These are phyloP conservation scores for Bovichtus variegatus DNA, from an alignment of 2,797 vertebrate species.

Conservation along the genomic window DNA sequence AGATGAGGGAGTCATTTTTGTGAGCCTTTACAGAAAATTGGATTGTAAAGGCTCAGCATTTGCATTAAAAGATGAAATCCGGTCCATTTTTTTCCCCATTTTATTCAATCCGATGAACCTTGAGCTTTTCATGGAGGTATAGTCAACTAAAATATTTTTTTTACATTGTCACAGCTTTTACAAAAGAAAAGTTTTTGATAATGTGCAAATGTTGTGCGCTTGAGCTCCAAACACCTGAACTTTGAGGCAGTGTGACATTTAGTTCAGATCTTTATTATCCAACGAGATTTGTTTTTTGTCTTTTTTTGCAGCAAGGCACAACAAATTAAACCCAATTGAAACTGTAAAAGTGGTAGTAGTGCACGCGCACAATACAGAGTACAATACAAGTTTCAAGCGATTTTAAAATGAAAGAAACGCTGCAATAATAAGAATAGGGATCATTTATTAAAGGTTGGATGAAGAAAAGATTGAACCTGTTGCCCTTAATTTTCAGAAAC, in stretches of 20 bases:
- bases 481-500: neutral
- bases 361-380: neutral
- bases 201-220: neutral
- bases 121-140: neutral
- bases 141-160: neutral
- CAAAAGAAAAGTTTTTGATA: no score
- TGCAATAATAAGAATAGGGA: neutral
- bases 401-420: neutral
- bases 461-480: neutral
- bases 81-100: no score
- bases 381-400: neutral
- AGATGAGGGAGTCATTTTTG: neutral
- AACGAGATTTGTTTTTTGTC: neutral
- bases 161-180: neutral
- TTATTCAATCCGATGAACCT: neutral
- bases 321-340: neutral
- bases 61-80: no score
- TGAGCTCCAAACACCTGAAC: neutral
- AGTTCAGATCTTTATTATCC: neutral
- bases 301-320: neutral
- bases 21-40: no score
- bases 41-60: neutral
- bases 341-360: neutral
- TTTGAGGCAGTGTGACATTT: neutral
- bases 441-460: neutral